These are phyloP conservation scores for Sympetrum striolatum DNA, from an alignment of 2,888 invertebrate species.

Conservation along the genomic window DNA sequence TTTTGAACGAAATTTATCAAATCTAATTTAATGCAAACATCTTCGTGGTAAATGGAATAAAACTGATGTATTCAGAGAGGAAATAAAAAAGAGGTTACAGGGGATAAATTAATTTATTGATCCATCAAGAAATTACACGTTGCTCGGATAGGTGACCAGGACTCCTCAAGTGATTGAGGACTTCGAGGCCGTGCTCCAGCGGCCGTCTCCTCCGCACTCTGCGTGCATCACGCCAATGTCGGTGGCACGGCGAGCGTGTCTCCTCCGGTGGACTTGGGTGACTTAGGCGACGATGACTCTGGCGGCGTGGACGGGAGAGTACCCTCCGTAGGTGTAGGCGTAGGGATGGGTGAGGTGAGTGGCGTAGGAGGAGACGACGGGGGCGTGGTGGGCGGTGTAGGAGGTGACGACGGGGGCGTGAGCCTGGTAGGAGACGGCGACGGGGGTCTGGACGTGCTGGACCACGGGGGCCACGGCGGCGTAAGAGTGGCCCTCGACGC, in stretches of 20 bases:
- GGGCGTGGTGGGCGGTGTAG: conserved; percentile 49
- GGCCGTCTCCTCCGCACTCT: conserved; percentile 33
- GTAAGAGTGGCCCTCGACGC: conserved; percentile 55
- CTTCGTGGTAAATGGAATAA: too few relatives aligned
- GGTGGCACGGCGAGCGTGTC: background rate
- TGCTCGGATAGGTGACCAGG: background rate
- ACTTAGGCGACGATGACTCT: conserved; percentile 45
- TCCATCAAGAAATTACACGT: background rate
- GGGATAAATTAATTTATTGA: conserved; percentile 8
- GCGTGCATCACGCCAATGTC: conserved; percentile 11
- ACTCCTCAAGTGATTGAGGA: background rate
- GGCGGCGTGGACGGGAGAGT: conserved; percentile 7
- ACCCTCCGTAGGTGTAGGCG: background rate
- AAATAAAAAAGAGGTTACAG: too few relatives aligned
- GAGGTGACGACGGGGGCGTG: conserved; percentile 49
- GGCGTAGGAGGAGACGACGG: conserved; percentile 16
- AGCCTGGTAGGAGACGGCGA: conserved; percentile 53
- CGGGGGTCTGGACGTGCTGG: conserved; percentile 53
- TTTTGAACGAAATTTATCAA: too few relatives aligned
- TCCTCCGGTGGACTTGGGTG: background rate
- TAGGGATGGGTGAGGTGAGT: background rate
- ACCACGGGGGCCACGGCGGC: conserved; percentile 55
- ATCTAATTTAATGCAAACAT: too few relatives aligned
- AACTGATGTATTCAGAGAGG: too few relatives aligned
- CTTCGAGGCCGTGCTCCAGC: conserved; percentile 28